phyloP scores from a whole-genome alignment of 2,113 vertebrate species.

The Morone saxatilis region DNA sequence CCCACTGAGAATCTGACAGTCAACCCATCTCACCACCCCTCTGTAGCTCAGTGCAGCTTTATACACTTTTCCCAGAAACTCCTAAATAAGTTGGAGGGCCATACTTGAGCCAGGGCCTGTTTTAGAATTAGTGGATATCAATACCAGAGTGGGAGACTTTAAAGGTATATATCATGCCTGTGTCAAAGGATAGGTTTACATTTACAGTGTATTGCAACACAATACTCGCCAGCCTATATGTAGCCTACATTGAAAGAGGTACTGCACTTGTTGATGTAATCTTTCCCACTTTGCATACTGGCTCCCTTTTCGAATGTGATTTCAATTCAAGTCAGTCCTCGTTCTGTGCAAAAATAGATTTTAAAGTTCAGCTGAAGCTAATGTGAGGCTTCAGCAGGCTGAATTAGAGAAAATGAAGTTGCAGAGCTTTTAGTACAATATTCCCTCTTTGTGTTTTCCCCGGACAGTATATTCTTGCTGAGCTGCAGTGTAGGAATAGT shows the following conservation, averaged over 20 bases:
- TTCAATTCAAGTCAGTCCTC: not conserved
- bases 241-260: not conserved
- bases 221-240: not conserved
- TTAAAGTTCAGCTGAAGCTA: not conserved
- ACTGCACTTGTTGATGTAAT: not conserved
- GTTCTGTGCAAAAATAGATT: not conserved
- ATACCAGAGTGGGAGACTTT: not conserved
- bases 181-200: not conserved
- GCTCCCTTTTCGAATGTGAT: not conserved
- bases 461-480: not conserved
- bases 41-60: conserved; percentile 30
- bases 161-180: not conserved
- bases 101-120: not conserved
- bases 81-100: conserved; percentile 7
- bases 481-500: conserved; percentile 3
- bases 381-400: not conserved
- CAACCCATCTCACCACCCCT: conserved; percentile 11
- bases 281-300: not conserved
- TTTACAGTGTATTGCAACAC: not conserved
- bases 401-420: conserved; percentile 12
- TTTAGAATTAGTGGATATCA: not conserved
- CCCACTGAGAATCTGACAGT: conserved; percentile 32
- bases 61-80: conserved; percentile 18
- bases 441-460: conserved; percentile 11
- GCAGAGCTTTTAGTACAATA: not conserved